Conservation (phyloP, 2,888 invertebrate genomes). For the Chirona hameri region DNA sequence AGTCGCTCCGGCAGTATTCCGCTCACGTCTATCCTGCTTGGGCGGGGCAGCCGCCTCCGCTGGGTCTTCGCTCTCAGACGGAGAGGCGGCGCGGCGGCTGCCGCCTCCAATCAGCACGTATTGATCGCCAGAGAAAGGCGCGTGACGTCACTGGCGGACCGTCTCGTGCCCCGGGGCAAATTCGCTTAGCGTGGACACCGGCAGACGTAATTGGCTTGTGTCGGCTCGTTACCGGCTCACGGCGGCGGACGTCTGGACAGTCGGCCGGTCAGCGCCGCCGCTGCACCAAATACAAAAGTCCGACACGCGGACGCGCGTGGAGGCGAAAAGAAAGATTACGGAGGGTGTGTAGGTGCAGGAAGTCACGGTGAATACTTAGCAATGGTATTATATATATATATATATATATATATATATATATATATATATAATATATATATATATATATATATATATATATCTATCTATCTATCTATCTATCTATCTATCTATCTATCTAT, state of each 20-base stretch:
- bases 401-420: too few relatives aligned
- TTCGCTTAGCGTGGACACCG: neutral
- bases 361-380: too few relatives aligned
- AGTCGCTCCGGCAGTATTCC: too few relatives aligned
- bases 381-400: too few relatives aligned
- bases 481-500: too few relatives aligned
- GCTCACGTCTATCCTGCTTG: too few relatives aligned
- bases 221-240: neutral
- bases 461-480: too few relatives aligned
- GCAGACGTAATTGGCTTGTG: neutral
- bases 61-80: neutral
- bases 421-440: too few relatives aligned
- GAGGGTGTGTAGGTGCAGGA: neutral
- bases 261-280: neutral
- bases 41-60: neutral
- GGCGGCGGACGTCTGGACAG: neutral
- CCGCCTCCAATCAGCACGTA: conserved; percentile 10
- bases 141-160: neutral
- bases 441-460: too few relatives aligned
- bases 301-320: neutral
- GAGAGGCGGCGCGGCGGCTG: neutral
- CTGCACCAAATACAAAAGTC: neutral
- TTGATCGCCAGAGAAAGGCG: neutral
- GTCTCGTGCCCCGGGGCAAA: neutral
- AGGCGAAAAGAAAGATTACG: neutral